Conservation (phyloP, 1,140 invertebrate genomes). For the Chymomyza costata region DNA sequence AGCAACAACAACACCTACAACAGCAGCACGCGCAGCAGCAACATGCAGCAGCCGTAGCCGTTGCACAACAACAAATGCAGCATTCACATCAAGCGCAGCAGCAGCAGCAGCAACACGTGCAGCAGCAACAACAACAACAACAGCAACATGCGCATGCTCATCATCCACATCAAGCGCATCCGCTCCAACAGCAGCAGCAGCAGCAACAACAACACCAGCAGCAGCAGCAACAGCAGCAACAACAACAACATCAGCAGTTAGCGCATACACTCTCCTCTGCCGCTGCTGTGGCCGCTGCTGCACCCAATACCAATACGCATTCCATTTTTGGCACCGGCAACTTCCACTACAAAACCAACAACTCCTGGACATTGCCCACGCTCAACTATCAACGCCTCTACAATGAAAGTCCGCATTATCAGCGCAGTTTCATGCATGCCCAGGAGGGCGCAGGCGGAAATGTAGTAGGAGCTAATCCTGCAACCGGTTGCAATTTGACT, state of each 20-base stretch:
- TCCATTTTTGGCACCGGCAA: conserved; percentile 72
- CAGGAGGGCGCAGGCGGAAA: conserved; percentile 22
- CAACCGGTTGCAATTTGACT: conserved; percentile 16
- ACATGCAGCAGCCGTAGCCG: conserved; percentile 46
- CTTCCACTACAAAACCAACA: conserved; percentile 73
- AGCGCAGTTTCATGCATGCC: conserved; percentile 58
- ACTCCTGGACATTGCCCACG: conserved; percentile 68
- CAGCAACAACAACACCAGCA: conserved; percentile 51
- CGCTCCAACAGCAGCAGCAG: conserved; percentile 46
- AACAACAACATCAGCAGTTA: conserved; percentile 41
- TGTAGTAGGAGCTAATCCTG: conserved; percentile 24
- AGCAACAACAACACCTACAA: conserved; percentile 32
- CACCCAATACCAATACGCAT: conserved; percentile 55
- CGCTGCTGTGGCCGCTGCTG: conserved; percentile 40
- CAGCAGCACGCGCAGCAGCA: conserved; percentile 63
- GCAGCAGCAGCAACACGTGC: conserved; percentile 36
- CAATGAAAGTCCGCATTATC: conserved; percentile 62
- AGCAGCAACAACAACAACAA: conserved; percentile 33
- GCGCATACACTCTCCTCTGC: conserved; percentile 51
- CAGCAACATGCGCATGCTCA: conserved; percentile 39
- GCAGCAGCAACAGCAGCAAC: conserved; percentile 53
- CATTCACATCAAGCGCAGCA: conserved; percentile 48
- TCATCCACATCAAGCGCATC: conserved; percentile 26
- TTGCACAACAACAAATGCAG: conserved; percentile 37
- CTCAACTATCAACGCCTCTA: conserved; percentile 64